phyloP scores from a whole-genome alignment of 2,113 vertebrate species.

The Cepphus grylle region DNA sequence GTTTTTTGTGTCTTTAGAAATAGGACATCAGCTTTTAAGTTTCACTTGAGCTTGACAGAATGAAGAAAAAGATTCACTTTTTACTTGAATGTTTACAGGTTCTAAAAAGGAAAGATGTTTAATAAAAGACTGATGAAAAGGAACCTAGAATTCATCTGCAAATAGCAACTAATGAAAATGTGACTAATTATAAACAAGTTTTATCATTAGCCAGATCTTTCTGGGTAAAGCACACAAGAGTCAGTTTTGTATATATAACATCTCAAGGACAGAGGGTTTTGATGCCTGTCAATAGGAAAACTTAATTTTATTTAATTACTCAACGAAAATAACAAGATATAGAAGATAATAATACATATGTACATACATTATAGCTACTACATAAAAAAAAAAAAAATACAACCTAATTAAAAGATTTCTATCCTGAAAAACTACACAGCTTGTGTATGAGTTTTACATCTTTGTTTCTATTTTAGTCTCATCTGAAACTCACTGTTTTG shows the following conservation, averaged over 20 bases:
- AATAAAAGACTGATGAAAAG: neutral
- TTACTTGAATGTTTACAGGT: neutral
- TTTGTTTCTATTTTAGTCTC: neutral
- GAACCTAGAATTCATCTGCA: neutral
- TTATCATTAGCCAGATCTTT: neutral
- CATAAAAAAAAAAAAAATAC: too few species aligned
- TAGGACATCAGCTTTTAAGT: neutral
- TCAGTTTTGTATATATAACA: neutral
- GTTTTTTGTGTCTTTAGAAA: neutral
- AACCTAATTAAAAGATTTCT: neutral
- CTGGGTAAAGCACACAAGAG: neutral
- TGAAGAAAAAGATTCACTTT: neutral
- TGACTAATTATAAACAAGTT: neutral
- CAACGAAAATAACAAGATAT: neutral
- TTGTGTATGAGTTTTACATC: neutral
- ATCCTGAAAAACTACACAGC: neutral
- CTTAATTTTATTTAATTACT: neutral
- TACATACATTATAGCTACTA: neutral
- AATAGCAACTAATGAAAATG: neutral
- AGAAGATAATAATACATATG: neutral
- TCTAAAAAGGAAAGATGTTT: neutral
- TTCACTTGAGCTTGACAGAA: neutral
- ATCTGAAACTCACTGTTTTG: neutral
- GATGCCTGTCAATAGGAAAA: neutral
- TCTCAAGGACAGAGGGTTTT: neutral